Conservation (phyloP, 2,797 vertebrate species). For the Brachyrhaphis roseni region DNA sequence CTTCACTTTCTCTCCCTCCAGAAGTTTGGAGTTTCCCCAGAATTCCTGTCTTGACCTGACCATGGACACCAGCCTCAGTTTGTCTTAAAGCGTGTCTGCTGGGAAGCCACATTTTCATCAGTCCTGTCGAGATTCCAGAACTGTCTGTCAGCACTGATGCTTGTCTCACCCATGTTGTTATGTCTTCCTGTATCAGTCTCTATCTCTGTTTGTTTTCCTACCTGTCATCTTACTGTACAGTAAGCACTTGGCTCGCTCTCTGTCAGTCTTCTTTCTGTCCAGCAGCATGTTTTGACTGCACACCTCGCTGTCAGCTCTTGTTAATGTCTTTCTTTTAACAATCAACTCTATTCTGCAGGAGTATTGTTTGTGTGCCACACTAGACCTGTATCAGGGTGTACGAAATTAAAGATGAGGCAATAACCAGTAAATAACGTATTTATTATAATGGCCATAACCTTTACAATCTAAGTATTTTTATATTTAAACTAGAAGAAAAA, state of each 20-base stretch:
- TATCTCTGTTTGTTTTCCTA: conserved; percentile 47
- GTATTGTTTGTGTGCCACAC: conserved; percentile 4
- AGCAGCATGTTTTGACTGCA: conserved; percentile 24
- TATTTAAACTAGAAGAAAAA: background rate
- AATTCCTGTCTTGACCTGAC: conserved; percentile 38
- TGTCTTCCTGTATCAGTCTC: conserved; percentile 33
- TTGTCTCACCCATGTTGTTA: conserved; percentile 29
- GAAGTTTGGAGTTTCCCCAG: conserved; percentile 27
- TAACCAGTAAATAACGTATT: background rate
- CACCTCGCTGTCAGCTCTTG: conserved; percentile 41
- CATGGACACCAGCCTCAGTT: conserved; percentile 14
- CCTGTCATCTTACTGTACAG: conserved; percentile 53
- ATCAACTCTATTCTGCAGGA: conserved; percentile 16
- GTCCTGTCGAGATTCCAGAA: conserved; percentile 22
- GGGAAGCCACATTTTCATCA: conserved; percentile 28
- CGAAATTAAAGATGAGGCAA: background rate
- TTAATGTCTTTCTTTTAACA: conserved; percentile 26
- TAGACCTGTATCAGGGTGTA: background rate
- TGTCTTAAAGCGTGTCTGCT: conserved; percentile 29
- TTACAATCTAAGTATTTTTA: background rate
- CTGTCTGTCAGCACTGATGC: conserved; percentile 38
- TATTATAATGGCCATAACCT: background rate
- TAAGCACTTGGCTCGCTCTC: conserved; percentile 45
- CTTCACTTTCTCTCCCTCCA: conserved; percentile 5
- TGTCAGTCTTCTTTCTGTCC: conserved; percentile 44